Conservation (phyloP, 2,797 vertebrate species). For the Iguana delicatissima region DNA sequence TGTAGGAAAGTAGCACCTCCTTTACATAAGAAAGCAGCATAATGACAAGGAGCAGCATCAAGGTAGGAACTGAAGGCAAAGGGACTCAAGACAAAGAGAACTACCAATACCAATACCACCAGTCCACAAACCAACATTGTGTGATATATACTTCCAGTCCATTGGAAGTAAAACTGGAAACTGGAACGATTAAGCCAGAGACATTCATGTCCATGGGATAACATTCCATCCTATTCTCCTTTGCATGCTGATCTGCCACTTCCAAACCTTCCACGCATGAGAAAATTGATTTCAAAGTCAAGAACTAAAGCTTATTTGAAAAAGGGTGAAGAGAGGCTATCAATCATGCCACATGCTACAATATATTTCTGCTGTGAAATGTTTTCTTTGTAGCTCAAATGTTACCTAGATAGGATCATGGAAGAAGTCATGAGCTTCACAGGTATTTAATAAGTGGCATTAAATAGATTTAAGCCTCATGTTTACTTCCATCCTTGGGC, state of each 20-base stretch:
- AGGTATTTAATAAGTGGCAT: background rate
- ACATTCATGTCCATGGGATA: background rate
- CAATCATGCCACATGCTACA: too few species aligned
- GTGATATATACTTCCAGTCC: background rate
- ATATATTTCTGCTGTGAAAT: too few species aligned
- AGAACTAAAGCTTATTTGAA: too few species aligned
- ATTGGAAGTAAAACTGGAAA: background rate
- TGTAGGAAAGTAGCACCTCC: background rate
- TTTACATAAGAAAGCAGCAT: background rate
- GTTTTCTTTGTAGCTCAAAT: too few species aligned
- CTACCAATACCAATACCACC: background rate
- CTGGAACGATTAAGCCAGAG: background rate
- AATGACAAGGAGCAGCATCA: background rate
- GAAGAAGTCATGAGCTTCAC: too few species aligned
- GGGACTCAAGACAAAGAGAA: background rate
- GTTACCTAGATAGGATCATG: too few species aligned
- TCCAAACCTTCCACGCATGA: background rate
- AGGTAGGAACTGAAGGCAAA: background rate
- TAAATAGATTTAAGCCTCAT: background rate
- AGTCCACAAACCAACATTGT: background rate
- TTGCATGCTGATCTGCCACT: background rate
- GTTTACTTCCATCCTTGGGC: too few species aligned
- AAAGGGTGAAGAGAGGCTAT: too few species aligned
- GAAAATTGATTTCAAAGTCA: background rate
- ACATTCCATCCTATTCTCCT: background rate